A percentile compares a stretch with the other conserved stretches of the same genome.
Conservation (phyloP, 2,888 invertebrate genomes). For the Phymatocera aterrima region DNA sequence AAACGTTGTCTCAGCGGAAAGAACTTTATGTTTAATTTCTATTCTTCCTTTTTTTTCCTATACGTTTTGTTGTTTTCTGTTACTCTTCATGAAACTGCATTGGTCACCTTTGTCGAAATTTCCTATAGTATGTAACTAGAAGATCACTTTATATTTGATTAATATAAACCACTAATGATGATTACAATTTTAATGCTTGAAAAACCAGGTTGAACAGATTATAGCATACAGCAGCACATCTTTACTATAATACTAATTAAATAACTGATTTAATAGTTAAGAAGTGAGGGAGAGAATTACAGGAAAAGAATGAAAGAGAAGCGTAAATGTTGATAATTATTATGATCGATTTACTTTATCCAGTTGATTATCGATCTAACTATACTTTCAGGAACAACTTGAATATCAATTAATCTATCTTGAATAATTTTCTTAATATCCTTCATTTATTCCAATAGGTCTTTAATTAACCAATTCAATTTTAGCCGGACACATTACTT, state of each 20-base stretch:
- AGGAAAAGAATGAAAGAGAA: slow-evolving; percentile 63
- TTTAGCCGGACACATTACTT: slow-evolving; percentile 65
- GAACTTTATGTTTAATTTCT: background rate
- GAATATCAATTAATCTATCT: slow-evolving; percentile 56
- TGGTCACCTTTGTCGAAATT: slow-evolving; percentile 48
- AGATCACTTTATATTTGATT: no score
- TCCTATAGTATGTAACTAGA: slow-evolving; percentile 48
- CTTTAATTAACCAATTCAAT: slow-evolving; percentile 64
- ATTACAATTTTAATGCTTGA: slow-evolving; percentile 46
- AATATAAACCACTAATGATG: slow-evolving; percentile 44
- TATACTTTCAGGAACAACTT: slow-evolving; percentile 74
- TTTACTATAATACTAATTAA: slow-evolving; percentile 59
- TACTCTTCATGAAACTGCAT: slow-evolving; percentile 44
- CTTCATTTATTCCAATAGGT: slow-evolving; percentile 72
- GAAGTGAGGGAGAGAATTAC: slow-evolving; percentile 68
- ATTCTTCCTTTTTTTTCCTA: background rate
- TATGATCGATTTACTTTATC: slow-evolving; percentile 60
- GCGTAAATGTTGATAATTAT: slow-evolving; percentile 54
- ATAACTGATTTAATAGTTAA: slow-evolving; percentile 55
- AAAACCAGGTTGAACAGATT: slow-evolving; percentile 43
- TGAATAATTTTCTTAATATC: slow-evolving; percentile 65
- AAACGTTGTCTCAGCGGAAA: no score
- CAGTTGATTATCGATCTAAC: slow-evolving; percentile 64
- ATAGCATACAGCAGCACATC: slow-evolving; percentile 48
- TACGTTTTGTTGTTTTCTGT: background rate